Conservation (phyloP, 2,113 vertebrate species). For the Takifugu bimaculatus region DNA sequence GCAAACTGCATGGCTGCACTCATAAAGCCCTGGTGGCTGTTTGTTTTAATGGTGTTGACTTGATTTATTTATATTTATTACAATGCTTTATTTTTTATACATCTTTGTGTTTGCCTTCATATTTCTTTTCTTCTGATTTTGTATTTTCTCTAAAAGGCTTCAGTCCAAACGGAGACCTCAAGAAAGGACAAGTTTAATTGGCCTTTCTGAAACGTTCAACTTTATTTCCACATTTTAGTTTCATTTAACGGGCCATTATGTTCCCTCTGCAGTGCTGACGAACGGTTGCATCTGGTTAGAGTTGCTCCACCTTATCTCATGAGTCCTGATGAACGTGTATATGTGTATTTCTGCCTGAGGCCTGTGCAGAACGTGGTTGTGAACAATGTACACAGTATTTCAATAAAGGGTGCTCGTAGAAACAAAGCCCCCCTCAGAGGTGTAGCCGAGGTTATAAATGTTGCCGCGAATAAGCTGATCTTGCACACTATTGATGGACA, state of each 20-base stretch:
- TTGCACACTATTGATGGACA: conserved; percentile 53
- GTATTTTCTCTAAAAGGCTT: background rate
- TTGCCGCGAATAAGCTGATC: conserved; percentile 70
- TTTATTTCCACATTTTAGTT: background rate
- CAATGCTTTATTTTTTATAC: conserved; percentile 49
- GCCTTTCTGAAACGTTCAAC: too few relatives aligned
- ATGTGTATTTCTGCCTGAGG: conserved; percentile 23
- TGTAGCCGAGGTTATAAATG: conserved; percentile 19
- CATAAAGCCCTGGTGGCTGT: conserved; percentile 43
- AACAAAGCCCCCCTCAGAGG: conserved; percentile 3
- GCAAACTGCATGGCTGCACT: conserved; percentile 2
- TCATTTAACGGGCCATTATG: background rate
- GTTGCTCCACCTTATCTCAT: conserved; percentile 15
- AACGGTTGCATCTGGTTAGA: conserved; percentile 6
- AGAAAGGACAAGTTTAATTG: too few relatives aligned
- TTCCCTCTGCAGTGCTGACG: too few relatives aligned
- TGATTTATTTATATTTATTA: conserved; percentile 42
- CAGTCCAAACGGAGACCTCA: background rate
- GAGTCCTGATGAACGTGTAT: conserved; percentile 18
- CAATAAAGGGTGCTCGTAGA: conserved; percentile 73
- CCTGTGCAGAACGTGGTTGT: conserved; percentile 42
- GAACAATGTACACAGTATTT: conserved; percentile 24
- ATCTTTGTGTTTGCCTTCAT: conserved; percentile 50
- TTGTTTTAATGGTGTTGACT: conserved; percentile 41
- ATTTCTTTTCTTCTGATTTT: conserved; percentile 14